phyloP scores from a whole-genome alignment of 2,888 invertebrate genomes.

The Aromia moschata region DNA sequence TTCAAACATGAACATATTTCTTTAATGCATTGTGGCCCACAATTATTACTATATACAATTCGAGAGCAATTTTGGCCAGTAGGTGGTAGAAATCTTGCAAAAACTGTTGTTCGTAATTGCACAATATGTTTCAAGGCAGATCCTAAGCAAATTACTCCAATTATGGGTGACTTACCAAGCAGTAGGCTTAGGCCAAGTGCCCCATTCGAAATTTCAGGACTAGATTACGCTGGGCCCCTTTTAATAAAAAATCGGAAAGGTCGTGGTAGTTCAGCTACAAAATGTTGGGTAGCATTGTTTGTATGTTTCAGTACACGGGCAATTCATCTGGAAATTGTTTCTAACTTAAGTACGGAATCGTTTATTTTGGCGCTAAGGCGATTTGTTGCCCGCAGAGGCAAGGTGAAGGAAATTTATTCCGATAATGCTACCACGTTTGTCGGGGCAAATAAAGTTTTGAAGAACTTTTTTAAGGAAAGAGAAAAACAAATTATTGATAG shows the following conservation, averaged over 20 bases:
- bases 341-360: slow-evolving; percentile 31
- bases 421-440: slow-evolving; percentile 1
- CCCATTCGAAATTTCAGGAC: not conserved
- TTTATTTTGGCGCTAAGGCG: slow-evolving; percentile 51
- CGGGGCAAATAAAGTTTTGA: not conserved
- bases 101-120: not conserved
- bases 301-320: not conserved
- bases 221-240: not conserved
- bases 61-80: not conserved
- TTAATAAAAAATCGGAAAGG: not conserved
- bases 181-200: not conserved
- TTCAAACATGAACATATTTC: not conserved
- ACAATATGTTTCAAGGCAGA: not conserved
- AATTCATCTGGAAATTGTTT: not conserved
- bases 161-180: not conserved
- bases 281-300: not conserved
- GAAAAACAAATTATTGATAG: not conserved
- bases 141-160: not conserved
- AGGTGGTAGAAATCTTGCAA: not conserved
- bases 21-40: not conserved
- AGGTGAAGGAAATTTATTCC: slow-evolving; percentile 23
- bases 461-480: not conserved
- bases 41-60: not conserved
- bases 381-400: slow-evolving; percentile 50
- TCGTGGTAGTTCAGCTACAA: not conserved